Evolutionary conservation across 2,888 invertebrate genomes (phyloP).

Genomic region (Yponomeuta evonymella): DNA sequence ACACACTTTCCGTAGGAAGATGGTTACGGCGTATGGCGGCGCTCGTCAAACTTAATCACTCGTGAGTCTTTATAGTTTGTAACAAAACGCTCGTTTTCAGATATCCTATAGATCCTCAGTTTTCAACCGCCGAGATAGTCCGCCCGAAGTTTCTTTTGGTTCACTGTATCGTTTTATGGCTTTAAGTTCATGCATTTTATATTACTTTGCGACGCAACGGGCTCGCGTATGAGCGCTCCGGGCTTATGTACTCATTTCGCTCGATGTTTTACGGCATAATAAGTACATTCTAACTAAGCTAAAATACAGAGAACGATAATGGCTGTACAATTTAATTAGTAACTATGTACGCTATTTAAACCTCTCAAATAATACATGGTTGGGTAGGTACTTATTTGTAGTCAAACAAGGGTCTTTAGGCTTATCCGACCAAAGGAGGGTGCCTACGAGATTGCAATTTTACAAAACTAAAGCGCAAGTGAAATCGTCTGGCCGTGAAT

Average conservation of each 20-base stretch:
- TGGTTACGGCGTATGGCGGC: conserved; percentile 13
- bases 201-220: conserved; percentile 52
- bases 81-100: conserved; percentile 33
- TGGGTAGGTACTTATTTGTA: neutral
- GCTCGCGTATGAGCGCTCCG: conserved; percentile 33
- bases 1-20: neutral
- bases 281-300: neutral
- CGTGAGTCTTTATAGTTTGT: conserved; percentile 23
- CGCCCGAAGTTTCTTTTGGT: conserved; percentile 46
- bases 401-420: neutral
- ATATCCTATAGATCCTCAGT: conserved; percentile 38
- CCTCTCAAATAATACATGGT: neutral
- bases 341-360: neutral
- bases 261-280: conserved; percentile 3
- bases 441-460: neutral
- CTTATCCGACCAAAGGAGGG: neutral
- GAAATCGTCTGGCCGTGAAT: conserved; percentile 43
- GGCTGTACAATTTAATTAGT: neutral
- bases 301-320: neutral
- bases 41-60: conserved; percentile 41
- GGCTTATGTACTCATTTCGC: neutral
- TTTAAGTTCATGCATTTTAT: conserved; percentile 47
- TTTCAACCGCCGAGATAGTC: conserved; percentile 42
- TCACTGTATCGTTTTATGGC: conserved; percentile 50
- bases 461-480: conserved; percentile 2